Conservation (phyloP, 2,888 invertebrate genomes). For the Drosophila nr. perissopoda region DNA sequence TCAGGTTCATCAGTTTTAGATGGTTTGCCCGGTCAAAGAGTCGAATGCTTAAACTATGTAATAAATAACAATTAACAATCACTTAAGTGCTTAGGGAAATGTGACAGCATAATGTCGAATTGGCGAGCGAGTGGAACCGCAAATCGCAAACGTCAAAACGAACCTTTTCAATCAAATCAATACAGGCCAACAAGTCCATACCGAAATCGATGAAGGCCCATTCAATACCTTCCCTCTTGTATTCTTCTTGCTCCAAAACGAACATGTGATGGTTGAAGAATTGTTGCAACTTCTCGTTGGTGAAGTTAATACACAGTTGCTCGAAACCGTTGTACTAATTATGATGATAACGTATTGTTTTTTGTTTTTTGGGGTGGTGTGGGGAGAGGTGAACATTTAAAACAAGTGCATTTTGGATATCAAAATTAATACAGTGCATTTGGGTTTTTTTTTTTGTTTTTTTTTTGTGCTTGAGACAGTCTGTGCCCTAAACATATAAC, state of each 20-base stretch:
- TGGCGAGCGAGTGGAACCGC: slow-evolving; percentile 7
- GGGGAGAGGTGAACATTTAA: slow-evolving; percentile 53
- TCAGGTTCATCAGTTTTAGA: slow-evolving; percentile 71
- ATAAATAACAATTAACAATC: slow-evolving; percentile 32
- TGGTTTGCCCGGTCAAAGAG: slow-evolving; percentile 55
- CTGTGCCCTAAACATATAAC: slow-evolving; percentile 25
- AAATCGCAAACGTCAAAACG: slow-evolving; percentile 52
- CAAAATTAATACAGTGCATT: slow-evolving; percentile 27
- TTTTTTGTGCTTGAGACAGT: neutral
- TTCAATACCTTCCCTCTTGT: slow-evolving; percentile 97
- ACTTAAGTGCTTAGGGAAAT: slow-evolving; percentile 43
- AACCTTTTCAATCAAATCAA: slow-evolving; percentile 99
- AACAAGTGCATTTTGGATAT: slow-evolving; percentile 44
- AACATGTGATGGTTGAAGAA: slow-evolving; percentile 99
- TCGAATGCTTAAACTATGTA: neutral
- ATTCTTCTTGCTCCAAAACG: slow-evolving; percentile 99
- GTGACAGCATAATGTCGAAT: slow-evolving; percentile 31
- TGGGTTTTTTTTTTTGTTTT: slow-evolving; percentile 8
- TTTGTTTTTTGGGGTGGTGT: neutral
- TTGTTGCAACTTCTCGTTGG: slow-evolving; percentile 99
- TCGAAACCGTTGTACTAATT: slow-evolving; percentile 98
- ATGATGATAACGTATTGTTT: slow-evolving; percentile 5
- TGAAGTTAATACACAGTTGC: slow-evolving; percentile 99
- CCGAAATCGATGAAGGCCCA: slow-evolving; percentile 99
- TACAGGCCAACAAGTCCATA: slow-evolving; percentile 99